phyloP scores from a whole-genome alignment of 2,113 vertebrate species.

The Psilopogon haemacephalus region DNA sequence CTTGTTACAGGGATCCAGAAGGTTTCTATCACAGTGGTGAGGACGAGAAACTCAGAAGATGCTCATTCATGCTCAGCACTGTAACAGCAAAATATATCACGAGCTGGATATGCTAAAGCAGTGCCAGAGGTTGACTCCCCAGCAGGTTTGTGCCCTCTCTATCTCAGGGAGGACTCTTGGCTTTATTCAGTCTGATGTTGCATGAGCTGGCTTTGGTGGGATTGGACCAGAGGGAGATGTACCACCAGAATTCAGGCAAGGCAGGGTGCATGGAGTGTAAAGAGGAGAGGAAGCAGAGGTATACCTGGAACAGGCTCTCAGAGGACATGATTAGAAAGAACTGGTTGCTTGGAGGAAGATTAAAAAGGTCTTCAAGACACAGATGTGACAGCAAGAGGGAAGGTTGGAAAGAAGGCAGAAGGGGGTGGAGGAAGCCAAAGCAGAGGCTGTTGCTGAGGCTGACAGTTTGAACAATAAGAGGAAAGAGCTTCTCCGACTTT shows the following conservation, averaged over 20 bases:
- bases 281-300: not conserved
- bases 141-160: not conserved
- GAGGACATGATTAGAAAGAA: not conserved
- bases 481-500: not conserved
- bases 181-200: not conserved
- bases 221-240: not conserved
- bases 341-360: not conserved
- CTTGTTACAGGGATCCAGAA: not conserved
- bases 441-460: not conserved
- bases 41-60: not conserved
- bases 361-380: not conserved
- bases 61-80: not conserved
- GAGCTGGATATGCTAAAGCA: not conserved
- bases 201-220: not conserved
- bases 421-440: not conserved
- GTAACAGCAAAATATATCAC: not conserved
- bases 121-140: not conserved
- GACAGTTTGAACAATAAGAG: not conserved
- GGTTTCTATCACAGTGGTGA: not conserved
- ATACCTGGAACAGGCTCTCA: not conserved
- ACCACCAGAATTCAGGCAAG: too few species aligned
- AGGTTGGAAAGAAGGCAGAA: not conserved
- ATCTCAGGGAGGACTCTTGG: accelerated
- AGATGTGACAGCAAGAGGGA: not conserved
- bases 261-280: not conserved